Base-by-base conservation (phyloP, 2,797 vertebrate species). In the Caiman crocodilus region DNA sequence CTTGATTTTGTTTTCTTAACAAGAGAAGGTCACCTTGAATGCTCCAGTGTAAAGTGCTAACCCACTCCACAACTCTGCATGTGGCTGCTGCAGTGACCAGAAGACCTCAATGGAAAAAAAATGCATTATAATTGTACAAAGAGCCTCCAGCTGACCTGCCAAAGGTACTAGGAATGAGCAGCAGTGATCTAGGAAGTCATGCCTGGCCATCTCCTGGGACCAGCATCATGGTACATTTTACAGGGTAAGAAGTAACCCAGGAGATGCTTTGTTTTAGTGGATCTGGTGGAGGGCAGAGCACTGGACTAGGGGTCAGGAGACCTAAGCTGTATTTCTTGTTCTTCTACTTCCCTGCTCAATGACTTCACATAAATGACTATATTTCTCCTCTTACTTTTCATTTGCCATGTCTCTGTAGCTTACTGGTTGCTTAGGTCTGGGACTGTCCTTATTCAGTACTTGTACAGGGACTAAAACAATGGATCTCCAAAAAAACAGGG, bases 1-100 rank as follows among this genome's bases (percentile, higher is more conserved):
- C 76, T 74, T 88, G 56, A 95, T 89, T 93, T 61, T 77, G 84
- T 86, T 90, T 50, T 69, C 69, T 67, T 94, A 90, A 58, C 71
- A 88, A 0, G 0, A 82, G 82, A 96, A 95, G 71, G 92, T 94
- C 89, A 96, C 89, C 77, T 96, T 94, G 90, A 94, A 90, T 95
- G 59, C 60, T 86, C 76, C 78, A 83, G 28, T 16, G 59, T 69
- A 67, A 86, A 93, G 67, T 78, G 30, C 84, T 57, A 89, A 84
- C 16, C 81, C 6, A 61, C 79, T 95, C 79, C 71, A 55, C 0
- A 3, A 32, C 77, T 77, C 63, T 89, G 73, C 58, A 80, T 89
- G 69, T 81, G 8, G 42, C 87, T 88, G 26, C 76, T 50, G 9
- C 10, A 79, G 50, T 50, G 42, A 50, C 42, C 65, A 89, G 88